Evolutionary conservation across 2,113 vertebrate species (phyloP), one percentile per base, ranked within the genome.

Genomic region (Solenodon paradoxus): DNA sequence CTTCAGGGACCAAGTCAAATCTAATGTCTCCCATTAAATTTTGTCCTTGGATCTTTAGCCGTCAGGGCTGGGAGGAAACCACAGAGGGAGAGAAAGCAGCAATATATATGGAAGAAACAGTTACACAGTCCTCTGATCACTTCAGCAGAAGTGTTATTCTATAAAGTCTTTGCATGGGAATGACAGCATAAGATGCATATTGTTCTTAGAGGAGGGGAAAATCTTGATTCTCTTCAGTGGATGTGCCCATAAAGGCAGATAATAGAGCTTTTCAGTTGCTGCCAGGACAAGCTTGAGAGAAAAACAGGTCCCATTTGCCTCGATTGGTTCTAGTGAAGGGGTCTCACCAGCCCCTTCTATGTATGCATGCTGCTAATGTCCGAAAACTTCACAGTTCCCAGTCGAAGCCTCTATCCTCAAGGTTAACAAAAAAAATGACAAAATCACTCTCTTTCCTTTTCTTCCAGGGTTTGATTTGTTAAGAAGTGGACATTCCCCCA

Each of bases 141-240:
- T 64, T 16, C 75, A 47, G 32, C 26, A 85, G 32, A 9, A 11
- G 1, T 90, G 89, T 96, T 88, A 85, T 93, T 93, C 81, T 59
- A 71, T 93, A 97, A 95, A 93, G 80, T 72, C 87, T 38, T 68
- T 84, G 88, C 92, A 74, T 88, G 28, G 87, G 91, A 94, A 90
- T 0, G 26, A 68, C 88, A 57, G 81, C 51, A 92, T 92, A 94
- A 69, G 91, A 77, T 28, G 87, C 88, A 64, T 59, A n/a, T 32
- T 94, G 69, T 95, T 96, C 90, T 94, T 82, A 79, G 87, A 79
- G 92, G 80, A 86, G 93, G 82, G 88, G 93, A 97, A 92, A 82
- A 91, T 79, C 40, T n/a, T 82, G 79, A 88, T 66, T 61, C 74
- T 86, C 28, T 85, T 55, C 53, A 74, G 82, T 95, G 32, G 47